Conservation (phyloP, 23 tunicate genomes). For the Halocynthia aurantium region DNA sequence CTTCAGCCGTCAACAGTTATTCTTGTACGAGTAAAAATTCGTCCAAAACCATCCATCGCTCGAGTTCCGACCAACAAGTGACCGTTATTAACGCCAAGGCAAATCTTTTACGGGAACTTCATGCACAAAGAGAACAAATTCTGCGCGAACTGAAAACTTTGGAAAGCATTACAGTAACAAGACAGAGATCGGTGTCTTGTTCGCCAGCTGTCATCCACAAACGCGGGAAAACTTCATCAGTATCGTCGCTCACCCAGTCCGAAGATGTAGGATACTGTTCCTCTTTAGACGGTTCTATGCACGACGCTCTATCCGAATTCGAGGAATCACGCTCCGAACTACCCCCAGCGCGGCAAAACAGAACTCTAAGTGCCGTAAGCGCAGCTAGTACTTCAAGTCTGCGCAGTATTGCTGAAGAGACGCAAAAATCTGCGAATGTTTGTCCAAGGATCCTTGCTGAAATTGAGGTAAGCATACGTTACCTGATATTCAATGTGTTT, state of each 20-base stretch:
- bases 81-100: constrained; percentile 4
- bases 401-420: constrained; percentile 18
- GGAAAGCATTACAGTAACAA: background rate
- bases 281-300: constrained; percentile 6
- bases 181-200: too few species aligned
- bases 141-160: constrained; percentile 6
- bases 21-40: background rate
- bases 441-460: constrained; percentile 14
- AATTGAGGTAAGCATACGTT: constrained; percentile 29
- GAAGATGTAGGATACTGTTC: constrained; percentile 26
- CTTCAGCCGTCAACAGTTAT: background rate
- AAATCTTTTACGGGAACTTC: background rate
- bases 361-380: constrained; percentile 25
- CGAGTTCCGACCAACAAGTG: background rate
- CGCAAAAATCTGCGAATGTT: background rate
- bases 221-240: background rate
- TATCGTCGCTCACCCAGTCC: constrained; percentile 7
- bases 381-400: constrained; percentile 19
- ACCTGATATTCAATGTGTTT: too few species aligned
- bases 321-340: constrained; percentile 2
- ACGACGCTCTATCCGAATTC: background rate
- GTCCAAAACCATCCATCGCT: background rate
- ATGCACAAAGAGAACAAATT: constrained; percentile 8
- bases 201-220: background rate
- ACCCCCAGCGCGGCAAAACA: background rate